A percentile compares a stretch with the other conserved stretches of the same genome.
phyloP scores from a whole-genome alignment of 2,797 vertebrate genomes.

The Hipposideros larvatus region DNA sequence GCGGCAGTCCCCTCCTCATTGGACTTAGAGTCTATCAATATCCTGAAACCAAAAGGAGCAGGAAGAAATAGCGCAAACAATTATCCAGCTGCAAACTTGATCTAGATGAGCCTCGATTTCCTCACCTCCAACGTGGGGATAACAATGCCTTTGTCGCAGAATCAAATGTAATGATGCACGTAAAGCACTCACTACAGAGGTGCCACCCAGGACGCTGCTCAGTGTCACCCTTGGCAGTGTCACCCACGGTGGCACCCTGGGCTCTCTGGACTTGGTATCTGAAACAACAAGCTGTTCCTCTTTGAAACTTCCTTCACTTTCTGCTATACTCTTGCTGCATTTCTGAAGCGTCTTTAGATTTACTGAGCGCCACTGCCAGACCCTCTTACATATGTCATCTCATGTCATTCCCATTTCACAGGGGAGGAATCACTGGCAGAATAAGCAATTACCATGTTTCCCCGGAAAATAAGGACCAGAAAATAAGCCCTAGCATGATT shows the following conservation, averaged over 20 bases:
- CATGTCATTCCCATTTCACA: not conserved
- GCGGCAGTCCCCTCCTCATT: not conserved
- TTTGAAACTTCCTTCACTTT: not conserved
- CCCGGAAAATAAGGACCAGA: no score
- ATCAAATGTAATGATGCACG: not conserved
- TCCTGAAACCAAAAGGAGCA: not conserved
- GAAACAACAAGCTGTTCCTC: not conserved
- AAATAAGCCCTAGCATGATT: no score
- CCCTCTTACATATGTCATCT: not conserved
- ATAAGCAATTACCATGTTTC: not conserved
- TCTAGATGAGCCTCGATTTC: not conserved
- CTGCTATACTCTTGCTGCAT: not conserved
- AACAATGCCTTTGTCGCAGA: not conserved
- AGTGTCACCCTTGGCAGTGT: not conserved
- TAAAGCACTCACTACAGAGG: not conserved
- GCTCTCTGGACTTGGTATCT: not conserved
- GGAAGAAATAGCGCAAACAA: not conserved
- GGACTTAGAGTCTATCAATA: not conserved
- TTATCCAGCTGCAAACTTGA: not conserved
- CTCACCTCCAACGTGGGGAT: not conserved
- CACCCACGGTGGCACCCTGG: not conserved
- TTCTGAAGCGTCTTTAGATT: conserved; percentile 17
- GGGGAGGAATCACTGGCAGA: not conserved
- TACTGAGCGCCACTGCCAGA: not conserved
- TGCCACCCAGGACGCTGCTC: not conserved